Percentiles rank a stretch among this genome's conserved stretches.
These are phyloP conservation scores for Hydractinia echinata DNA, from an alignment of 30 jellyfish, hydroid and myxozoan species.

Conservation along the genomic window DNA sequence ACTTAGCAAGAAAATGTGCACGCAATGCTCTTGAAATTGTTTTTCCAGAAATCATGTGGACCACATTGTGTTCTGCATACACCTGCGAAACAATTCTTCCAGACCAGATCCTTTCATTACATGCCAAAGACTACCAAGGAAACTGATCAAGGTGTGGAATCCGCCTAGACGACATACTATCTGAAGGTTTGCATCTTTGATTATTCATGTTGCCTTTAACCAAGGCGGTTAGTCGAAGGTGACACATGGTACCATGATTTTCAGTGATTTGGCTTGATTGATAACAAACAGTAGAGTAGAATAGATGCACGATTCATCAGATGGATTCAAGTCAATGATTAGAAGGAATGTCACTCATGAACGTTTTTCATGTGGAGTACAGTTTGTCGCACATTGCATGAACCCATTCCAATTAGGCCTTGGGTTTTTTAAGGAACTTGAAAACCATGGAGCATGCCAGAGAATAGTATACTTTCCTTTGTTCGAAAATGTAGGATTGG, in stretches of 20 bases:
- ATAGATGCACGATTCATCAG: too few relatives aligned
- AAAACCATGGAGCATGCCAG: too few relatives aligned
- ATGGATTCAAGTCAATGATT: too few relatives aligned
- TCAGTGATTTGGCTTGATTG: too few relatives aligned
- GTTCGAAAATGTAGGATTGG: too few relatives aligned
- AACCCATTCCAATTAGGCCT: too few relatives aligned
- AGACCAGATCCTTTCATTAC: constrained; percentile 52
- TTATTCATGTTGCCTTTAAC: constrained; percentile 38
- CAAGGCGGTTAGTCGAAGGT: constrained; percentile 53
- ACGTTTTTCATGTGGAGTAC: too few relatives aligned
- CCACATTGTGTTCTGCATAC: constrained; percentile 19
- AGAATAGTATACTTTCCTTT: too few relatives aligned
- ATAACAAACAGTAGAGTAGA: constrained; percentile 18
- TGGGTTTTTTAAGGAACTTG: too few relatives aligned
- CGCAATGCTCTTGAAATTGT: constrained; percentile 51
- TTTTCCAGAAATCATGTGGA: constrained; percentile 38
- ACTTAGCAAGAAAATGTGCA: not conserved
- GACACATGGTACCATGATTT: too few relatives aligned
- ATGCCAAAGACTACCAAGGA: constrained; percentile 35
- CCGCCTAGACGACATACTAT: constrained; percentile 54
- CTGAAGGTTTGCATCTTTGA: constrained; percentile 18
- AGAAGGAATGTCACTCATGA: too few relatives aligned
- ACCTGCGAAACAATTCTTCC: constrained; percentile 47
- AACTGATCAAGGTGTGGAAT: constrained; percentile 46
- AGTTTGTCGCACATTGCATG: too few relatives aligned